These are phyloP conservation scores for Helicoverpa zea DNA, from an alignment of 1,140 invertebrate genomes.

Conservation along the genomic window DNA sequence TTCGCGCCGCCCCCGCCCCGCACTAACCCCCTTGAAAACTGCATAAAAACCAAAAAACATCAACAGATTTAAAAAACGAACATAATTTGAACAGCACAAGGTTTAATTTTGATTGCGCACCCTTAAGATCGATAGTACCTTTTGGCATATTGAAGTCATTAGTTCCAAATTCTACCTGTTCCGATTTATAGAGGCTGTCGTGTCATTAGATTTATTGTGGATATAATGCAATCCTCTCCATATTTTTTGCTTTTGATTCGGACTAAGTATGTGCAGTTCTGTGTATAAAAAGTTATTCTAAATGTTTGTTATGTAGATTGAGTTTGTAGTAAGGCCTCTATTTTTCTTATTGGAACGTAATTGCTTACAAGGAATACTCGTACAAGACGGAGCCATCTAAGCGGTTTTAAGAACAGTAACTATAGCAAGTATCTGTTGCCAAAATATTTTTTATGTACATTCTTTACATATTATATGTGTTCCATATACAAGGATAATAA, in stretches of 20 bases:
- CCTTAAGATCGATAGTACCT: slow-evolving; percentile 48
- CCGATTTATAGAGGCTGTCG: slow-evolving; percentile 84
- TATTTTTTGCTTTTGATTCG: slow-evolving; percentile 74
- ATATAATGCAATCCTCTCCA: slow-evolving; percentile 82
- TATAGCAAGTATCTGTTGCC: too few relatives aligned
- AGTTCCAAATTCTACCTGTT: slow-evolving; percentile 85
- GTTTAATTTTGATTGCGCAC: slow-evolving; percentile 42
- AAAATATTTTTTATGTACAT: too few relatives aligned
- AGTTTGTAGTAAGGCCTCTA: not conserved
- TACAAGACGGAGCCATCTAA: not conserved
- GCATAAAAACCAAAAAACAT: slow-evolving; percentile 68
- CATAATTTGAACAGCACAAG: slow-evolving; percentile 4
- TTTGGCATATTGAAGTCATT: slow-evolving; percentile 62
- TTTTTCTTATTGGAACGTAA: not conserved
- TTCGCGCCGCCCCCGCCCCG: slow-evolving; percentile 62
- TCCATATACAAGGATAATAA: too few relatives aligned
- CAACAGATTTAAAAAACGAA: slow-evolving; percentile 53
- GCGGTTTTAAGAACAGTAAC: too few relatives aligned
- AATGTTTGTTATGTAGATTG: slow-evolving; percentile 18
- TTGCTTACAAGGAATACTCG: not conserved
- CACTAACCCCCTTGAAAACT: slow-evolving; percentile 63
- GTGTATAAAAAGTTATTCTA: slow-evolving; percentile 25
- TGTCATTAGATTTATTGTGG: slow-evolving; percentile 86
- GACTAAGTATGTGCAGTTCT: slow-evolving; percentile 50
- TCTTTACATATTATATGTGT: too few relatives aligned